Base-by-base conservation (phyloP, 2,113 vertebrate genomes). In the Stegostoma tigrinum region DNA sequence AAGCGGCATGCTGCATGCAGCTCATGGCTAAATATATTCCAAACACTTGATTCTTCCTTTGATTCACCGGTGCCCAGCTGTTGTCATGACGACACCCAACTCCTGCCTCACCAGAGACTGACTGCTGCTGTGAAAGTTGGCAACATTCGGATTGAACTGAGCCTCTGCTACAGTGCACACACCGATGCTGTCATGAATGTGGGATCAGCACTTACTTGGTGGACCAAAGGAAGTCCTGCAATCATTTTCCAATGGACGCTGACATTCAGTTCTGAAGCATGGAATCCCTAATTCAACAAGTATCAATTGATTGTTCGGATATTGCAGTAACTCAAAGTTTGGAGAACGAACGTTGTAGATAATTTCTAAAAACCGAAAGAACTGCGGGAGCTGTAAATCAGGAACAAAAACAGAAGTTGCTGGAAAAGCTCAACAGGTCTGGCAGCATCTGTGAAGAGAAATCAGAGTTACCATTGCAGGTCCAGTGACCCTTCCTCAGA, bases 31-130 rank as follows among this genome's bases (percentile, higher is more conserved):
- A 95, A 72, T 52, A 95, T 72, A 72, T 95, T 52, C 67, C 94
- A n/a, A 95, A 52, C 66, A 94, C 91, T 94, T 70, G 91, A 95
- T 95, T 95, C 24, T 34, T 90, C 94, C 45, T 95, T 72, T 52
- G 23, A 67, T 48, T 72, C 55, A 52, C 45, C 68, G 34, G 68
- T 95, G 94, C 45, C 94, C 94, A 45, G 27, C 94, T 95, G 94
- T 95, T 95, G 38, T 66, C 66, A 95, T 95, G 94, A 70, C 94
- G 1, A 95, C 93, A 5, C 17, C 67, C 64, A 3, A 8, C 38
- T 70, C n/a, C 34, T 61, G 87, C 87, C 55, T 52, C 55, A 64
- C 24, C 87, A 90, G 52, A 61, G 30, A 30, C n/a, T 12, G 24
- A 30, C 21, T 45, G 23, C 61, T 27, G 3, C 27, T 72, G 93